A percentile compares a stretch with the other conserved stretches of the same genome.
Conservation (phyloP, 2,888 invertebrate species). For the Trypoxylon attenuatum region DNA sequence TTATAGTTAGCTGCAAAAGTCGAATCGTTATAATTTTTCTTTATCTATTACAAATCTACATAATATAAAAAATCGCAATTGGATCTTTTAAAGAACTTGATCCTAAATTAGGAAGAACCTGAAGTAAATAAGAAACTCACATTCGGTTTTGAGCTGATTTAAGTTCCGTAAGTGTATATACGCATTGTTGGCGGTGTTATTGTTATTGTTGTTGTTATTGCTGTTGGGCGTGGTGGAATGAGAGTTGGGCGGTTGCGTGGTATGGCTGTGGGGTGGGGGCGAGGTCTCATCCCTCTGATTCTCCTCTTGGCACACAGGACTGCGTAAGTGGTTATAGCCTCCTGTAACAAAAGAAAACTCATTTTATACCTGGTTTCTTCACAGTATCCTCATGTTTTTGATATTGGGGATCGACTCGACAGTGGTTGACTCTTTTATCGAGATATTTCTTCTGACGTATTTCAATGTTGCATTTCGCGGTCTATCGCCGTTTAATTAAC, state of each 20-base stretch:
- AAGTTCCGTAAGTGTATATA: slow-evolving; percentile 71
- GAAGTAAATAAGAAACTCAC: slow-evolving; percentile 57
- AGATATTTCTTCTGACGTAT: too few relatives aligned
- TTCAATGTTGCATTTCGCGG: too few relatives aligned
- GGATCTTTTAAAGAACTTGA: too few relatives aligned
- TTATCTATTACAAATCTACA: too few relatives aligned
- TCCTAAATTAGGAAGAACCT: background rate
- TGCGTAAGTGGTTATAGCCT: slow-evolving; percentile 77
- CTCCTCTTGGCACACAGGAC: slow-evolving; percentile 75
- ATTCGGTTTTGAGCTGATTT: slow-evolving; percentile 71
- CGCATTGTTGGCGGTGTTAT: slow-evolving; percentile 68
- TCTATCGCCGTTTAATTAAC: too few relatives aligned
- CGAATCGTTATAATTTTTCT: too few relatives aligned
- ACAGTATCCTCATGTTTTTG: too few relatives aligned
- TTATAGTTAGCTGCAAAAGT: slow-evolving; percentile 68
- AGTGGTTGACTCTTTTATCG: too few relatives aligned
- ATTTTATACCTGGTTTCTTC: too few relatives aligned
- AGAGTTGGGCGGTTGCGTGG: slow-evolving; percentile 67
- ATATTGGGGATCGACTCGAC: too few relatives aligned
- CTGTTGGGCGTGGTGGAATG: slow-evolving; percentile 69
- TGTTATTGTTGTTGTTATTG: slow-evolving; percentile 63
- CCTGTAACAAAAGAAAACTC: slow-evolving; percentile 66
- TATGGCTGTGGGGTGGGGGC: slow-evolving; percentile 70
- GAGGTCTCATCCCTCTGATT: slow-evolving; percentile 72
- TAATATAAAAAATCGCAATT: too few relatives aligned